phyloP scores from a whole-genome alignment of 2,888 invertebrate species.

The Herminia tarsipennalis region DNA sequence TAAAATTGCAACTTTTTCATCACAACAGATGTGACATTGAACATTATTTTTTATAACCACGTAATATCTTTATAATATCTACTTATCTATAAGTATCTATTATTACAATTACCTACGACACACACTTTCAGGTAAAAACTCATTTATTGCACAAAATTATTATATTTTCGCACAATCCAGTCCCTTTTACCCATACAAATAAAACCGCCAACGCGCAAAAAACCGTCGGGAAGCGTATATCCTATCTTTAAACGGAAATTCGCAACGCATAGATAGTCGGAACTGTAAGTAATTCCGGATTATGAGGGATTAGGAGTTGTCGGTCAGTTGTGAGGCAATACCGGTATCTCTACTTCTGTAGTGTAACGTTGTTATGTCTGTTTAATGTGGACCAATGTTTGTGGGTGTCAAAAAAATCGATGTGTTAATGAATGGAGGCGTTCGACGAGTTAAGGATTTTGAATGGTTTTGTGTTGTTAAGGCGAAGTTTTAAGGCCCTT shows the following conservation, averaged over 20 bases:
- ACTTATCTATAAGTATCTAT: slow-evolving; percentile 7
- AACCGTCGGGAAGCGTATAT: slow-evolving; percentile 28
- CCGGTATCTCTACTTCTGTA: slow-evolving; percentile 15
- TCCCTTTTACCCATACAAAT: background rate
- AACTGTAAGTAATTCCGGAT: slow-evolving; percentile 47
- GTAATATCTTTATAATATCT: slow-evolving; percentile 1
- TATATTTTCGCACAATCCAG: slow-evolving; percentile 1
- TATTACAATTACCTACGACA: background rate
- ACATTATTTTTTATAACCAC: background rate
- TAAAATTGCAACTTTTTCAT: too few relatives aligned
- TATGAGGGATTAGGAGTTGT: slow-evolving; percentile 33
- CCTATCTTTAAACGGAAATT: slow-evolving; percentile 6
- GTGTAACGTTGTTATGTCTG: too few relatives aligned
- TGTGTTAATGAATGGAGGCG: slow-evolving; percentile 24
- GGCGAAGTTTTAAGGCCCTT: slow-evolving; percentile 7
- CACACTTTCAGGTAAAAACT: background rate
- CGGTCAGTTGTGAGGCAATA: slow-evolving; percentile 27
- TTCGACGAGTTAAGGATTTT: slow-evolving; percentile 10
- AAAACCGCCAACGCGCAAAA: background rate
- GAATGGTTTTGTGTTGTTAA: slow-evolving; percentile 14
- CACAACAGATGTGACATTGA: background rate
- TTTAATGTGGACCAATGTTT: slow-evolving; percentile 44
- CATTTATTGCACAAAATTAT: slow-evolving; percentile 15
- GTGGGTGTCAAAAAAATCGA: slow-evolving; percentile 56
- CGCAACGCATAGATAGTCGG: slow-evolving; percentile 20